Base-by-base conservation (phyloP, 1,140 invertebrate genomes). In the Hyles vespertilio region DNA sequence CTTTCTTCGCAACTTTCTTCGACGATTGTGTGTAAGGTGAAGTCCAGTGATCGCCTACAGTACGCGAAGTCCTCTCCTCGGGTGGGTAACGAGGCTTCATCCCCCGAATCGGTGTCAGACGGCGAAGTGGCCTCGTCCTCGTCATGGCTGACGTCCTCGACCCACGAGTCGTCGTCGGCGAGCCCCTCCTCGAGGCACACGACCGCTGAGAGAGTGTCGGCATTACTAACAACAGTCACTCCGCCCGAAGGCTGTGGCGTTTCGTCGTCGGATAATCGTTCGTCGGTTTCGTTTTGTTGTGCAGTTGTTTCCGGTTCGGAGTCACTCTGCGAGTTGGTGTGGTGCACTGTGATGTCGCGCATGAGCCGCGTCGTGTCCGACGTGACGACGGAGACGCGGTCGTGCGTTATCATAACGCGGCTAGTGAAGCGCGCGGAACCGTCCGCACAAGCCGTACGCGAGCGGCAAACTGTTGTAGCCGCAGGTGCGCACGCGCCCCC, bases 1-100 rank as follows among this genome's bases (percentile, higher is more conserved):
- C 93, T 97, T 81, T 98, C 96, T 83, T 98, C 96, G 77, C 96
- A 97, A 61, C 95, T 97, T 82, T 98, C 97, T 89, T 98, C 97
- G 0, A 97, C 93, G 67, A 98, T 98, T 0, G 97, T 98, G 69
- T 98, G 96, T 52, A 98, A 87, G 0, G 96, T 97, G 66, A 97
- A 97, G 82, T 97, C 96, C 64, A 97, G 94, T 34, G 94, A 92
- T 51, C 94, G 90, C 11, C 94, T 89, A 73, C 95, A 94, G 71
- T 96, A 96, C 3, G 95, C 95, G 32, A 96, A 90, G 63, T 96
- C 95, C 65, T 96, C 95, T 67, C 96, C 95, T 3, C 94, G 91
- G 71, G 95, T 93, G 72, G 91, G 91, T 63, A 90, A 75, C 6
- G 86, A 88, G 33, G 91, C 87, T 72, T 92, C 91, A 61, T 92